Conservation (phyloP, 2,888 invertebrate genomes). For the Pocota personata region DNA sequence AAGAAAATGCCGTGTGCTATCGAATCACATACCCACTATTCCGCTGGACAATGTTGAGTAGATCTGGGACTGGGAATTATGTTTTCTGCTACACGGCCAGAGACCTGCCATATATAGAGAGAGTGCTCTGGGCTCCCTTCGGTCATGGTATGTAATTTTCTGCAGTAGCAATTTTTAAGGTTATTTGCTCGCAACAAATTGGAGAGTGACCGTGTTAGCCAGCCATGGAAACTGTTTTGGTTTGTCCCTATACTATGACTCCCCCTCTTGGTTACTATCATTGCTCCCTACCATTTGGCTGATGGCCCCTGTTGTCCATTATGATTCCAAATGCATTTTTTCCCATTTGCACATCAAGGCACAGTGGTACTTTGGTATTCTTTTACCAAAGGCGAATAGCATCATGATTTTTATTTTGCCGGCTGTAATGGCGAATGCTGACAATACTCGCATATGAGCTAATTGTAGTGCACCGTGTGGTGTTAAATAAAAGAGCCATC, state of each 20-base stretch:
- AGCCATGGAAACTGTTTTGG: slow-evolving; percentile 47
- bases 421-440: not conserved
- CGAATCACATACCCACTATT: slow-evolving; percentile 25
- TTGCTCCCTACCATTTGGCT: slow-evolving; percentile 9
- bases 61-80: slow-evolving; percentile 43
- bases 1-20: slow-evolving; percentile 1
- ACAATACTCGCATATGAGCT: not conserved
- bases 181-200: slow-evolving; percentile 55
- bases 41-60: slow-evolving; percentile 40
- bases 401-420: not conserved
- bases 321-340: slow-evolving; percentile 17
- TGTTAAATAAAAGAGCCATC: slow-evolving; percentile 16
- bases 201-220: slow-evolving; percentile 41
- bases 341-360: not conserved
- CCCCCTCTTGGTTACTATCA: not conserved
- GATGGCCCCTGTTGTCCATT: slow-evolving; percentile 29
- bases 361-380: slow-evolving; percentile 6
- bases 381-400: not conserved
- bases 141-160: slow-evolving; percentile 61
- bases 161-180: slow-evolving; percentile 59
- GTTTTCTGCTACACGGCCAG: slow-evolving; percentile 1
- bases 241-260: not conserved
- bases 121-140: slow-evolving; percentile 17
- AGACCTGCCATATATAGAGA: not conserved
- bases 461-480: not conserved